Evolutionary conservation across 2,113 vertebrate genomes (phyloP).

Genomic region (Anhinga rufa): DNA sequence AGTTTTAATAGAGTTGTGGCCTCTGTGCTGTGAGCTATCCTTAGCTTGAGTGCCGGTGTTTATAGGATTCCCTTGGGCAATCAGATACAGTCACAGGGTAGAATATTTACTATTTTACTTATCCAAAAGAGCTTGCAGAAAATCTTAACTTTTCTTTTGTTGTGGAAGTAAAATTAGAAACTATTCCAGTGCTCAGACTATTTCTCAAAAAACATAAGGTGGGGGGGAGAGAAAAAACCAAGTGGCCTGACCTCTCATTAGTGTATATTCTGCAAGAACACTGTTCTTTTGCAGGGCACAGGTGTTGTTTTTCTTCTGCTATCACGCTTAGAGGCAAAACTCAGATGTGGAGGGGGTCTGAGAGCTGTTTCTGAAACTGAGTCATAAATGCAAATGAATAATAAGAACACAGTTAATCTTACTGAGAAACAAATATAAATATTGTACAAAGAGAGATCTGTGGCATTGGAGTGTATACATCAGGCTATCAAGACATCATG

Average conservation of each 20-base stretch:
- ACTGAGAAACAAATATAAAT: constrained; percentile 35
- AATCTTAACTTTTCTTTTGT: background rate
- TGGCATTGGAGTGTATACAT: background rate
- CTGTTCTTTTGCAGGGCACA: background rate
- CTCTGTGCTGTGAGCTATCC: background rate
- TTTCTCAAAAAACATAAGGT: background rate
- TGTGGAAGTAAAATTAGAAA: background rate
- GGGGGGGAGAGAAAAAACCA: too few species aligned
- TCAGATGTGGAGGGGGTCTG: background rate
- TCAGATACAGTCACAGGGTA: background rate
- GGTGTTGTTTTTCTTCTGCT: background rate
- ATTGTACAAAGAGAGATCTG: background rate
- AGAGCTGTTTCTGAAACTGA: background rate
- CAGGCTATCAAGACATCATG: background rate
- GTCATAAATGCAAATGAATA: background rate
- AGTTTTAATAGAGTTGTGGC: background rate
- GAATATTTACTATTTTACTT: background rate
- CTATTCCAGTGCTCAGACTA: background rate
- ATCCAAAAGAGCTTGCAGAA: background rate
- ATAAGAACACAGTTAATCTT: constrained; percentile 6
- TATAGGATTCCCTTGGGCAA: background rate
- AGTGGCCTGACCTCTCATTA: background rate
- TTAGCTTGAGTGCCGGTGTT: background rate
- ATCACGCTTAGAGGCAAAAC: background rate
- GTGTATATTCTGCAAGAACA: background rate